These are phyloP conservation scores for Selene dorsalis DNA, from an alignment of 2,797 vertebrate species.

Conservation along the genomic window DNA sequence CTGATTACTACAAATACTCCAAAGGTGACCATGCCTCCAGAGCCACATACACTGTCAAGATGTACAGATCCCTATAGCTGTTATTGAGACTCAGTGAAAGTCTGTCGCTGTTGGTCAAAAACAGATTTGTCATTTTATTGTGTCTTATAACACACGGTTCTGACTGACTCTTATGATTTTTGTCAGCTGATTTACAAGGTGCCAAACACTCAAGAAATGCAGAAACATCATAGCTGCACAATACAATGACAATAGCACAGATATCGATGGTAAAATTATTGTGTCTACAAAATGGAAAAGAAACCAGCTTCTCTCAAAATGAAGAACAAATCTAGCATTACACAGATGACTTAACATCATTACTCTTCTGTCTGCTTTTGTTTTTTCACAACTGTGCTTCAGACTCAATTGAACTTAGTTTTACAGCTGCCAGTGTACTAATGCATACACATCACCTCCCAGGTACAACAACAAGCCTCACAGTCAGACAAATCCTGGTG, in stretches of 20 bases:
- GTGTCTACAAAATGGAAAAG: not conserved
- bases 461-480: too few relatives aligned
- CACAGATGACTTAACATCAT: not conserved
- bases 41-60: not conserved
- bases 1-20: not conserved
- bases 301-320: conserved; percentile 1
- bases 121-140: too few relatives aligned
- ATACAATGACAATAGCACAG: not conserved
- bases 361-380: not conserved
- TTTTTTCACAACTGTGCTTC: not conserved
- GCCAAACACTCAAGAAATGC: not conserved
- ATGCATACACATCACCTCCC: too few relatives aligned
- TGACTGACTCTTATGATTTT: not conserved
- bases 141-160: too few relatives aligned
- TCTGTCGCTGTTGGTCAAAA: not conserved
- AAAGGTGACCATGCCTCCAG: too few relatives aligned
- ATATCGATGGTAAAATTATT: not conserved
- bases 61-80: not conserved
- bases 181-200: not conserved
- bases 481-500: not conserved
- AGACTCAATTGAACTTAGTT: conserved; percentile 5
- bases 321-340: not conserved
- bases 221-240: not conserved
- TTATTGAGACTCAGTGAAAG: not conserved
- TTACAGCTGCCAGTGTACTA: conserved; percentile 11